Conservation (phyloP, 2,888 invertebrate genomes). For the Epinotia brunnichana region DNA sequence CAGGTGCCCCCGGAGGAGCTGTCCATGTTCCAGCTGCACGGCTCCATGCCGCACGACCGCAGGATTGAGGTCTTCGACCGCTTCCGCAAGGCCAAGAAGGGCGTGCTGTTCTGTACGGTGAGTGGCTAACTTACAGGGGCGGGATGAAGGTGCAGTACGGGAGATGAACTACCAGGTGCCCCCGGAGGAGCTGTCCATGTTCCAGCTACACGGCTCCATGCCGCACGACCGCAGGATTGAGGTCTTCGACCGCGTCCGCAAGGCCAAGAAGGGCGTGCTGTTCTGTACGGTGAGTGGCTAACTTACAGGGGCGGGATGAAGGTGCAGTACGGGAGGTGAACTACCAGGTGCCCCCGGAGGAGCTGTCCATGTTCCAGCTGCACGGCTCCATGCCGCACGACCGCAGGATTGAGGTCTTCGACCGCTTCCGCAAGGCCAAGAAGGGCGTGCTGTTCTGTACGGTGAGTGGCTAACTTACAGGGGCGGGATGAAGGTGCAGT, state of each 20-base stretch:
- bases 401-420: conserved; percentile 92
- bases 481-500: conserved; percentile 55
- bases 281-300: conserved; percentile 90
- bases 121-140: conserved; percentile 58
- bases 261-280: conserved; percentile 90
- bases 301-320: conserved; percentile 51
- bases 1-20: conserved; percentile 79
- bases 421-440: conserved; percentile 88
- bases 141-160: conserved; percentile 57
- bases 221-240: conserved; percentile 92
- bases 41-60: conserved; percentile 94
- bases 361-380: conserved; percentile 89
- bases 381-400: conserved; percentile 95
- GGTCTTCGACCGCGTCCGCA: conserved; percentile 92
- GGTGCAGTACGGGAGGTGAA: conserved; percentile 65
- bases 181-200: conserved; percentile 86
- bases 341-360: conserved; percentile 72
- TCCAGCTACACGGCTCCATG: conserved; percentile 94
- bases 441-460: conserved; percentile 95
- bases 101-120: conserved; percentile 95
- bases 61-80: conserved; percentile 93
- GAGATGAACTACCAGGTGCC: conserved; percentile 71
- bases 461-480: conserved; percentile 78
- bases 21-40: conserved; percentile 92
- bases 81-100: conserved; percentile 89